Evolutionary conservation across 2,113 vertebrate species (phyloP).

Genomic region (Labeo rohita): DNA sequence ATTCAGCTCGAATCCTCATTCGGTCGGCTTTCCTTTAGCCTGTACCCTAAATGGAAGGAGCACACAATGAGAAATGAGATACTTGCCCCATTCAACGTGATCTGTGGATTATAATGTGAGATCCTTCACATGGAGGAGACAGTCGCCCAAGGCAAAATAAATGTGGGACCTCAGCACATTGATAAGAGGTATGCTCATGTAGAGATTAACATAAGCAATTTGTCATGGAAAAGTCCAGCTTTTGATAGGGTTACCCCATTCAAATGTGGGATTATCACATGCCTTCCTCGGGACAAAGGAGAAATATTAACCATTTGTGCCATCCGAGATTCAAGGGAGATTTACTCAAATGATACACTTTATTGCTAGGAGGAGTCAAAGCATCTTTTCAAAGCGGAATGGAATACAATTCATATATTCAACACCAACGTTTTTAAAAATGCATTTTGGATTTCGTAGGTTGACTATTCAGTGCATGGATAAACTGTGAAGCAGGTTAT

Average conservation of each 20-base stretch:
- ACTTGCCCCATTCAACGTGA: constrained; percentile 44
- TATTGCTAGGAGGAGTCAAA: constrained; percentile 18
- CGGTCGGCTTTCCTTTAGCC: constrained; percentile 36
- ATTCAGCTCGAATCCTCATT: constrained; percentile 33
- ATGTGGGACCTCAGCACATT: constrained; percentile 46
- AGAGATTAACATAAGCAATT: constrained; percentile 55
- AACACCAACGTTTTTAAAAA: constrained; percentile 24
- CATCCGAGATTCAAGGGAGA: background rate
- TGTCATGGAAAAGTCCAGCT: constrained; percentile 45
- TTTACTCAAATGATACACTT: constrained; percentile 24
- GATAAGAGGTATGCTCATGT: constrained; percentile 52
- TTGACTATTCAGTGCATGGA: background rate
- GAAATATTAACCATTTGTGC: constrained; percentile 41
- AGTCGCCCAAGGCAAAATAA: constrained; percentile 39
- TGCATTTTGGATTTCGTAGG: background rate
- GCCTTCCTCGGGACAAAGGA: constrained; percentile 17
- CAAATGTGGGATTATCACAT: constrained; percentile 44
- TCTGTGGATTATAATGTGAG: constrained; percentile 49
- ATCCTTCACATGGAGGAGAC: constrained; percentile 41
- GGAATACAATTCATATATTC: constrained; percentile 6
- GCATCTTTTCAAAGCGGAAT: constrained; percentile 9
- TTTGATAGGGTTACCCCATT: constrained; percentile 56
- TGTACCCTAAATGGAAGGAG: constrained; percentile 35
- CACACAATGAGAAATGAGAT: constrained; percentile 45
- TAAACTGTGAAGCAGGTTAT: constrained; percentile 5